Evolutionary conservation across 2,797 vertebrate species (phyloP).

Genomic region (Gallinago stenura): DNA sequence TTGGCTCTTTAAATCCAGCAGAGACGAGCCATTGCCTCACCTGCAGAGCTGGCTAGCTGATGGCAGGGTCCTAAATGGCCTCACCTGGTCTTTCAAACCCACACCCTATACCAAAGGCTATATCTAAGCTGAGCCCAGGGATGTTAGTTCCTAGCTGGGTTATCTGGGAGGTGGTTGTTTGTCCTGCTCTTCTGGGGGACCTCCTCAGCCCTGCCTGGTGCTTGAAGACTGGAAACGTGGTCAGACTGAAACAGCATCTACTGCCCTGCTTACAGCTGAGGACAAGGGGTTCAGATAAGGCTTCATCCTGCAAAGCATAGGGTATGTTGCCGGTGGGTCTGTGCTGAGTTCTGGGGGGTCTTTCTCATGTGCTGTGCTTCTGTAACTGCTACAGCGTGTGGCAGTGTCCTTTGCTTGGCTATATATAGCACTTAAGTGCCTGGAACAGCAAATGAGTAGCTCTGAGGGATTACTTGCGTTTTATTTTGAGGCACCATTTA

Average conservation of each 20-base stretch:
- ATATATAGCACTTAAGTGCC: background rate
- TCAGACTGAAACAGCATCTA: fast-evolving
- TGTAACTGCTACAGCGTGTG: background rate
- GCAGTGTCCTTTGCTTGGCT: background rate
- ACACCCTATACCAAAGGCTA: background rate
- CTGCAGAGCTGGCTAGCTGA: background rate
- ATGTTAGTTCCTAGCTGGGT: fast-evolving
- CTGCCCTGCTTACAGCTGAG: background rate
- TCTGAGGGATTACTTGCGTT: background rate
- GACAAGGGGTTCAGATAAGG: background rate
- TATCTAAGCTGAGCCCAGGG: background rate
- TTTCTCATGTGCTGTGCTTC: background rate
- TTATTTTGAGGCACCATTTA: background rate
- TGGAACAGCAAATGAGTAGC: background rate
- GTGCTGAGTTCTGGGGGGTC: background rate
- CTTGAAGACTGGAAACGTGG: fast-evolving
- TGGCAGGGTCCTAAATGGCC: background rate
- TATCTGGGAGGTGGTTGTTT: background rate
- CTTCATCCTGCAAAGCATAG: background rate
- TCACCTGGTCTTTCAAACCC: background rate
- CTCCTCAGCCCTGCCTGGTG: background rate
- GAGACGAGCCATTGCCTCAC: background rate
- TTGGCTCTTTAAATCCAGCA: background rate
- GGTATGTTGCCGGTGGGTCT: background rate
- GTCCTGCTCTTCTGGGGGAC: fast-evolving